Evolutionary conservation across 2,797 vertebrate species (phyloP).

Genomic region (Girardinus metallicus): DNA sequence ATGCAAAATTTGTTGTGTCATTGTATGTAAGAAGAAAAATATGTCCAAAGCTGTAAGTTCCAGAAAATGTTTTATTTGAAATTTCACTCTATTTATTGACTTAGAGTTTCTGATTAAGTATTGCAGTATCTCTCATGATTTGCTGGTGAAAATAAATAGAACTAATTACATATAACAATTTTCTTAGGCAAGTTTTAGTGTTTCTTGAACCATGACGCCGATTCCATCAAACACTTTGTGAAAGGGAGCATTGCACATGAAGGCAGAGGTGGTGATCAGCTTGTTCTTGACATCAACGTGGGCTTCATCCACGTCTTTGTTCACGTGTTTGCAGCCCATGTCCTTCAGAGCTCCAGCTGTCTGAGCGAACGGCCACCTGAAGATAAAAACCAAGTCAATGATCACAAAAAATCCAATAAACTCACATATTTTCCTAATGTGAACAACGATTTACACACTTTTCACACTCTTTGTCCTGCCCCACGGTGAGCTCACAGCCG

Average conservation of each 20-base stretch:
- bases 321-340: conserved; percentile 86
- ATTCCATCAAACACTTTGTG: conserved; percentile 86
- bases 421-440: background rate
- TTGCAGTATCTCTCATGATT: background rate
- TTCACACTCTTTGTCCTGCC: conserved; percentile 87
- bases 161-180: background rate
- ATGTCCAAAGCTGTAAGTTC: background rate
- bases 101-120: background rate
- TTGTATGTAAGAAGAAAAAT: background rate
- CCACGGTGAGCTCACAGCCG: conserved; percentile 91
- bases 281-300: conserved; percentile 86
- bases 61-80: conserved; percentile 3
- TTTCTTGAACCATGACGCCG: conserved; percentile 83
- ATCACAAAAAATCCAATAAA: background rate
- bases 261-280: conserved; percentile 86
- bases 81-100: background rate
- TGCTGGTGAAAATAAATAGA: background rate
- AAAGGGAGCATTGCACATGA: conserved; percentile 87
- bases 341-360: conserved; percentile 79
- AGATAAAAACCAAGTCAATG: background rate
- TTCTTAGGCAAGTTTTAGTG: conserved; percentile 79
- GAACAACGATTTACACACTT: conserved; percentile 56
- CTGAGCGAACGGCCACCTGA: conserved; percentile 85
- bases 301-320: conserved; percentile 81
- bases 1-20: background rate